A percentile compares a stretch with the other conserved stretches of the same genome.
phyloP scores from a whole-genome alignment of 2,797 vertebrate genomes.

The Garrulus glandarius region DNA sequence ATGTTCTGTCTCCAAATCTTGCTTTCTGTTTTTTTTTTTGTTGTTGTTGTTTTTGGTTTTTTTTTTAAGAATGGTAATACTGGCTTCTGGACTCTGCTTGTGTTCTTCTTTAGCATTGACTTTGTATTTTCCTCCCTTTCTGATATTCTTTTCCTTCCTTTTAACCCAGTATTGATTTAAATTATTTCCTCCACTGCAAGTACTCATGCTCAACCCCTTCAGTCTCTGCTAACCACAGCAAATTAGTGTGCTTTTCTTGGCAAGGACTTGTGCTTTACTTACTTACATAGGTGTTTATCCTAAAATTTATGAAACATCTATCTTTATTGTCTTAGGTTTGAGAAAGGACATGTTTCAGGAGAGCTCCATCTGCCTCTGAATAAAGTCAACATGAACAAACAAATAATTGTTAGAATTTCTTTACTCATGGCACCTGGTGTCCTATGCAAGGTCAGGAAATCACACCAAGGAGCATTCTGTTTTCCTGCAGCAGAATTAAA shows the following conservation, averaged over 20 bases:
- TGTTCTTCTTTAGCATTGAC: neutral
- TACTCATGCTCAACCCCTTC: neutral
- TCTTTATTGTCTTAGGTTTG: neutral
- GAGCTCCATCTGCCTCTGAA: neutral
- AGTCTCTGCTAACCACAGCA: neutral
- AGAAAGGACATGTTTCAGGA: neutral
- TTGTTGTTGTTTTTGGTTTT: neutral
- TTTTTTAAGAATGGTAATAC: neutral
- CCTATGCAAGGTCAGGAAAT: neutral
- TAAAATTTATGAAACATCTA: neutral
- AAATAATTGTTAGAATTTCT: neutral
- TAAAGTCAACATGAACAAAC: neutral
- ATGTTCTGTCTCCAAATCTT: neutral
- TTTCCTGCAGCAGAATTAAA: neutral
- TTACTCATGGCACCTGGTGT: neutral
- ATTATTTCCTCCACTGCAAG: neutral
- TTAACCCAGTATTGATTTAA: neutral
- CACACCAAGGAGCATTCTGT: neutral
- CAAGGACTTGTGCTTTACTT: neutral
- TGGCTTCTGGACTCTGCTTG: neutral
- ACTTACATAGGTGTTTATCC: neutral
- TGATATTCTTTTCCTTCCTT: neutral
- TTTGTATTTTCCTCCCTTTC: neutral
- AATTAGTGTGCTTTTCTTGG: neutral
- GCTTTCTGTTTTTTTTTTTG: too few relatives aligned